phyloP scores from a whole-genome alignment of 92 coral and sea anemone genomes.

The Isaurus tuberculatus region DNA sequence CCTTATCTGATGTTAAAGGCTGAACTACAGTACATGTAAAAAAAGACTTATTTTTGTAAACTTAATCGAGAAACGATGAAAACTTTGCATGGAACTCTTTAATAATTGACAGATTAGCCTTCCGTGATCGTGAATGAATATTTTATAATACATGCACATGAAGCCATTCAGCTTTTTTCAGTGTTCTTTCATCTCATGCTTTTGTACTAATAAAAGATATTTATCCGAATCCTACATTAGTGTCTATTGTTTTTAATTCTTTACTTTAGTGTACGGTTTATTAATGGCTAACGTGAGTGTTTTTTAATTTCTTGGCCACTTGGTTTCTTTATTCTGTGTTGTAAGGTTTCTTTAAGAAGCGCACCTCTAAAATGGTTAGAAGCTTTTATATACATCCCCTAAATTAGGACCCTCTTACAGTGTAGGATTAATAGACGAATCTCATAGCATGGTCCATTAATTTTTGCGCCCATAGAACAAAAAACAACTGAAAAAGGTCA shows the following conservation, averaged over 20 bases:
- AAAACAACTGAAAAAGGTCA: background rate
- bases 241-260: slow-evolving; percentile 16
- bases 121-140: slow-evolving; percentile 36
- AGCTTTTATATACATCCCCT: slow-evolving; percentile 23
- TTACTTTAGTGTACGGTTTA: slow-evolving; percentile 16
- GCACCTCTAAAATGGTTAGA: background rate
- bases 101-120: background rate
- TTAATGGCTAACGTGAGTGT: slow-evolving; percentile 25
- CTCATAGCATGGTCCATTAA: slow-evolving; percentile 27
- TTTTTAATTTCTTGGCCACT: slow-evolving; percentile 38
- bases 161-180: background rate
- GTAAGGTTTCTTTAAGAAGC: slow-evolving; percentile 32
- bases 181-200: background rate
- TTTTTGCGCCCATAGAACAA: background rate
- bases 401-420: slow-evolving; percentile 24
- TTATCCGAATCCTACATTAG: slow-evolving; percentile 15
- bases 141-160: background rate
- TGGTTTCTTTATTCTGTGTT: slow-evolving; percentile 38
- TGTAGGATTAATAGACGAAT: slow-evolving; percentile 28
- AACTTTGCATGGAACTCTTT: background rate
- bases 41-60: background rate
- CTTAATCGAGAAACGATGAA: background rate
- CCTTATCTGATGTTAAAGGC: slow-evolving; percentile 71
- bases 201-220: slow-evolving; percentile 37
- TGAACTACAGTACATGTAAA: slow-evolving; percentile 67